Evolutionary conservation across 2,888 invertebrate species (phyloP).

Genomic region (Drosophila eohydei): DNA sequence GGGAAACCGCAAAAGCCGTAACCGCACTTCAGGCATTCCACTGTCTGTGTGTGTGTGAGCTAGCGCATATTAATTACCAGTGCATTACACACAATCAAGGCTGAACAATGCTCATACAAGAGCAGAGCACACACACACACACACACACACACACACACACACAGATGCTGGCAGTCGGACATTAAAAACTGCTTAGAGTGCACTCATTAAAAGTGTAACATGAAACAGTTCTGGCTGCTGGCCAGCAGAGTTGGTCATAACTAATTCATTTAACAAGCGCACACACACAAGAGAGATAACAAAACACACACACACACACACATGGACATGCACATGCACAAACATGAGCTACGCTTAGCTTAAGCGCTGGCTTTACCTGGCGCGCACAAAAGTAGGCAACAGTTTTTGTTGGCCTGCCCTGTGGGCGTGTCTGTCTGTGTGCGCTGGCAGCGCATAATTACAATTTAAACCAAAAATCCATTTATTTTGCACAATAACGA

Average conservation of each 20-base stretch:
- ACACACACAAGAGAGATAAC: conserved; percentile 14
- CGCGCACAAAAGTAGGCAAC: conserved; percentile 58
- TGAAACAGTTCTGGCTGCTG: conserved; percentile 47
- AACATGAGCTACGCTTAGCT: conserved; percentile 35
- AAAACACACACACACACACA: conserved; percentile 2
- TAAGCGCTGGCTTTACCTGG: conserved; percentile 46
- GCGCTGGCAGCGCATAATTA: conserved; percentile 69
- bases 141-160: conserved; percentile 2
- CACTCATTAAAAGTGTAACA: conserved; percentile 79
- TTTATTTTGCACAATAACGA: conserved; percentile 80
- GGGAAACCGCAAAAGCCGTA: conserved; percentile 40
- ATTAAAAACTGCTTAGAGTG: conserved; percentile 71
- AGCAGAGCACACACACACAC: conserved; percentile 23
- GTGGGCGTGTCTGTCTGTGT: conserved; percentile 4
- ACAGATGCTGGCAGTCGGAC: conserved; percentile 26
- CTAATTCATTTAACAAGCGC: conserved; percentile 76
- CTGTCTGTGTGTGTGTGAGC: conserved; percentile 22
- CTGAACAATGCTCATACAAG: conserved; percentile 68
- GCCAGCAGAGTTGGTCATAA: conserved; percentile 60
- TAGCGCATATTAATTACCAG: conserved; percentile 70
- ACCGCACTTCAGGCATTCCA: conserved; percentile 14
- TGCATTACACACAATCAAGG: conserved; percentile 22
- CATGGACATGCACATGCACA: background rate
- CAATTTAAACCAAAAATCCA: conserved; percentile 81
- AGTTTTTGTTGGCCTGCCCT: conserved; percentile 27